phyloP scores from a whole-genome alignment of 2,888 invertebrate species.

The Blastobasis lacticolella region DNA sequence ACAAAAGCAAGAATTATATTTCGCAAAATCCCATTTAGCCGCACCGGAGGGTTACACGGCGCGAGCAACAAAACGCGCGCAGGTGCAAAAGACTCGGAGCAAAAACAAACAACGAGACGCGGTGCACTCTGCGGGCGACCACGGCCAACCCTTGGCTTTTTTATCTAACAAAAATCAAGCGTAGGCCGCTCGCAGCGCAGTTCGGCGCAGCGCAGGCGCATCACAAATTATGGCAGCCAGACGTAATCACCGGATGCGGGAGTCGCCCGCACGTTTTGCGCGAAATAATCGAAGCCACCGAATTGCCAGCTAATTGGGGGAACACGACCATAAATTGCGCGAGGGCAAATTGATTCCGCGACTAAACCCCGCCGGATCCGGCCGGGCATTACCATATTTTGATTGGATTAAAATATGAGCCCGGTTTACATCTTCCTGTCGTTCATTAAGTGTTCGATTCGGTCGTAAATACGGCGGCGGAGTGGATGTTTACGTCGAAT shows the following conservation, averaged over 20 bases:
- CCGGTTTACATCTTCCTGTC: conserved; percentile 52
- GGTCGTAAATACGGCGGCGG: conserved; percentile 44
- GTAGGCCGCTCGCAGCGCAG: conserved; percentile 26
- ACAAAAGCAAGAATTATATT: conserved; percentile 28
- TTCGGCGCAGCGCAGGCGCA: conserved; percentile 54
- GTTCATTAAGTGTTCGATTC: conserved; percentile 51
- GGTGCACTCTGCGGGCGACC: conserved; percentile 19
- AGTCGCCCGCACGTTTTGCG: conserved; percentile 69
- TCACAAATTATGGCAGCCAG: conserved; percentile 65
- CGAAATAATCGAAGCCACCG: conserved; percentile 73
- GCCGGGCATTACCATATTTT: conserved; percentile 58
- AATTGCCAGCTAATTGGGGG: conserved; percentile 71
- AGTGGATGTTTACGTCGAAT: conserved; percentile 39
- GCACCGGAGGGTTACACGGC: conserved; percentile 32
- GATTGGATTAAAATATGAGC: conserved; percentile 61
- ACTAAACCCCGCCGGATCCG: conserved; percentile 36
- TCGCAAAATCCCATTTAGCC: conserved; percentile 45
- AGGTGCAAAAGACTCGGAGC: conserved; percentile 58
- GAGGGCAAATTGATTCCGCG: conserved; percentile 61
- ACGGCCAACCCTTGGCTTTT: conserved; percentile 48
- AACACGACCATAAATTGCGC: conserved; percentile 64
- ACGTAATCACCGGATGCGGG: conserved; percentile 73
- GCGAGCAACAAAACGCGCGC: conserved; percentile 50
- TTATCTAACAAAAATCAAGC: conserved; percentile 68
- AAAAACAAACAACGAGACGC: conserved; percentile 58